phyloP scores from a whole-genome alignment of 2,113 vertebrate species.

The Hyaena hyaena region DNA sequence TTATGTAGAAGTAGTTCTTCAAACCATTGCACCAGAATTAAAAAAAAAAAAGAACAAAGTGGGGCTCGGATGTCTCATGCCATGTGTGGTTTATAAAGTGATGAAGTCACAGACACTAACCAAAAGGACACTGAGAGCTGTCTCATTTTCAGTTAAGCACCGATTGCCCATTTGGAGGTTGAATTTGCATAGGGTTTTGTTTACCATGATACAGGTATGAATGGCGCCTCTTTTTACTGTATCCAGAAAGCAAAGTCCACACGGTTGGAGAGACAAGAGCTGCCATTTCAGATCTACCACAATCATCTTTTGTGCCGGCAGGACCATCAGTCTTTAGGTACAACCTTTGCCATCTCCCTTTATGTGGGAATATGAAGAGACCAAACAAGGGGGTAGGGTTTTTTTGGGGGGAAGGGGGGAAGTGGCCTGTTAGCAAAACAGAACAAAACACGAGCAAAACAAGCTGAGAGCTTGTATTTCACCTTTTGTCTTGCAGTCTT shows the following conservation, averaged over 20 bases:
- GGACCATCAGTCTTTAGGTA: constrained; percentile 26
- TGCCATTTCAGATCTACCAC: background rate
- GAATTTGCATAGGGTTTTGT: constrained; percentile 72
- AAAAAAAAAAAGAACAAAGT: background rate
- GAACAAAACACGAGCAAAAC: background rate
- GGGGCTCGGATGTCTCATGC: background rate
- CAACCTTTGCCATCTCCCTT: constrained; percentile 28
- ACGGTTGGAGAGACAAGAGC: background rate
- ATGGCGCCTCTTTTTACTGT: constrained; percentile 54
- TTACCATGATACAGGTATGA: constrained; percentile 70
- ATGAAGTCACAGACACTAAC: constrained; percentile 59
- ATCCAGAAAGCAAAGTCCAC: constrained; percentile 62
- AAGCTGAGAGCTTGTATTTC: constrained; percentile 38
- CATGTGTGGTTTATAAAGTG: constrained; percentile 57
- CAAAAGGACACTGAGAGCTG: constrained; percentile 19
- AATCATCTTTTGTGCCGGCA: constrained; percentile 60
- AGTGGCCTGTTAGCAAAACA: background rate
- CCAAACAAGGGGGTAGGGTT: background rate
- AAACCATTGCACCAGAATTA: background rate
- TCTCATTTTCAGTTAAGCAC: constrained; percentile 49
- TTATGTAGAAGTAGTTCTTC: background rate
- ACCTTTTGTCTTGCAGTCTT: constrained; percentile 35
- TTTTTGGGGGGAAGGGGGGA: background rate
- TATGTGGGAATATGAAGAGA: constrained; percentile 46
- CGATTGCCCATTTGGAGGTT: constrained; percentile 61